These are phyloP conservation scores for Drosophila prostipennis DNA, from an alignment of 2,888 invertebrate species.

Conservation along the genomic window DNA sequence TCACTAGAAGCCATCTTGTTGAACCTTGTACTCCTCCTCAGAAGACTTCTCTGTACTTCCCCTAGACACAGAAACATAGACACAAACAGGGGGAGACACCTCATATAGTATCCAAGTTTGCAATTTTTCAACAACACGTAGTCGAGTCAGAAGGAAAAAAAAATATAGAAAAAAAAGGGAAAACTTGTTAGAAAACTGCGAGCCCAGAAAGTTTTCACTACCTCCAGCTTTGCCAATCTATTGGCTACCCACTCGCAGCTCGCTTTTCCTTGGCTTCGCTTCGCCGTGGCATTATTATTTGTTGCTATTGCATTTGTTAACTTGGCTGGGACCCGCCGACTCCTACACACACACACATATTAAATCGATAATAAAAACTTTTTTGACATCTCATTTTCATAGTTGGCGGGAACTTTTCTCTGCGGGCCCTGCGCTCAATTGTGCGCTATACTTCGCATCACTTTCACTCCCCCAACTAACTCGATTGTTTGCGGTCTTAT, in stretches of 20 bases:
- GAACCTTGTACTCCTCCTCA: neutral
- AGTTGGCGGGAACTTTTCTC: slow-evolving; percentile 59
- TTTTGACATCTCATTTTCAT: slow-evolving; percentile 81
- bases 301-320: slow-evolving; percentile 67
- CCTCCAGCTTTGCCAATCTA: slow-evolving; percentile 58
- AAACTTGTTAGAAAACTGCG: slow-evolving; percentile 48
- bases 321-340: slow-evolving; percentile 23
- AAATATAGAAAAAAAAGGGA: slow-evolving; percentile 12
- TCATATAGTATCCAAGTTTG: slow-evolving; percentile 52
- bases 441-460: slow-evolving; percentile 39
- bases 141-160: slow-evolving; percentile 5
- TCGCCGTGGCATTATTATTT: slow-evolving; percentile 57
- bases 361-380: slow-evolving; percentile 81
- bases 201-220: slow-evolving; percentile 61
- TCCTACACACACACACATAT: slow-evolving; percentile 37
- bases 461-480: slow-evolving; percentile 48
- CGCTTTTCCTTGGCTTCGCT: slow-evolving; percentile 29
- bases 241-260: slow-evolving; percentile 56
- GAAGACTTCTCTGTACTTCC: neutral
- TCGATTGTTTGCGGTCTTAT: slow-evolving; percentile 64
- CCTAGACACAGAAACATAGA: slow-evolving; percentile 5
- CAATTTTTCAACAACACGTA: slow-evolving; percentile 56
- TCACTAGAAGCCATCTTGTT: slow-evolving; percentile 9
- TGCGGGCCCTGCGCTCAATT: slow-evolving; percentile 42
- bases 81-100: slow-evolving; percentile 28